Evolutionary conservation across 2,888 invertebrate genomes (phyloP), one percentile per base, ranked within the genome.

Genomic region (Orthosia incerta): DNA sequence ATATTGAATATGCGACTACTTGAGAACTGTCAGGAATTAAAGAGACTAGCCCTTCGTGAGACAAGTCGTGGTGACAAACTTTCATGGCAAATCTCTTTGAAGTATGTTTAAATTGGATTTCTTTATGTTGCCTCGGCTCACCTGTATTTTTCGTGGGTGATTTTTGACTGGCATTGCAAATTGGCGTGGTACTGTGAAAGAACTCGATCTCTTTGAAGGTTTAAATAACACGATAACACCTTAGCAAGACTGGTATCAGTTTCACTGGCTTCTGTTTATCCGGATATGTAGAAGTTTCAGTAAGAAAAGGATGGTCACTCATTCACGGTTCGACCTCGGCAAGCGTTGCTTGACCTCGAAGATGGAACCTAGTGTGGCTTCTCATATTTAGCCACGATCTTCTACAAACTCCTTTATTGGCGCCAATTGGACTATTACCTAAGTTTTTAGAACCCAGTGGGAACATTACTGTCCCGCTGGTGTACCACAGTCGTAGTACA

Each of bases 21-120:
- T 59, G 51, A 46, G 39, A n/a, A 59, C 18, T 46, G 51, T 53
- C 20, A 73, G 18, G 60, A 73, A 60, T 53, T 31, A 46, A 53
- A 45, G n/a, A 15, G 31, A 74, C 13, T n/a, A 53, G 4, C 18
- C 31, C 31, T 31, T 31, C 7, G 7, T 7, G 31, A 31, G 31
- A 39, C 39, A 39, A 39, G 39, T 18, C 18, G 13, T 55, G 11
- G 18, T 9, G 9, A 46, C 13, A 46, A 76, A n/a, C 20, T 56
- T 67, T 18, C 2, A 18, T 15, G 13, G n/a, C 18, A 26, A 31
- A 73, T 2, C 12, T 18, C 12, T 16, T 75, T 65, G 13, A 13
- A 18, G 13, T 45, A 20, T 45, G 56, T 26, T 56, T 23, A 50
- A 23, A 46, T 67, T 39, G 20, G 16, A 56, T 55, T 23, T 15